Base-by-base conservation (phyloP, 2,797 vertebrate species). In the Peromyscus eremicus region DNA sequence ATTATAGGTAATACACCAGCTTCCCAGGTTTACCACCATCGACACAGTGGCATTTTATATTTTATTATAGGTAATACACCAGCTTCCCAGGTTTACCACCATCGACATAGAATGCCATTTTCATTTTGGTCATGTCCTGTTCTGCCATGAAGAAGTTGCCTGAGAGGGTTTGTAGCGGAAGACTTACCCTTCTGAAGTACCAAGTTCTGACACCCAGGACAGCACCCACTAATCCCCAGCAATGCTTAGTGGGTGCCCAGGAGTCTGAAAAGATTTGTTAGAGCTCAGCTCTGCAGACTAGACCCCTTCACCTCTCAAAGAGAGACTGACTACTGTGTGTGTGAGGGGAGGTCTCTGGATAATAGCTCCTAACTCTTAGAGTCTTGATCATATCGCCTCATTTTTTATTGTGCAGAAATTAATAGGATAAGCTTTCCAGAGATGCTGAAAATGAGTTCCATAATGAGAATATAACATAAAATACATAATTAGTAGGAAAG, bases 271-370 rank as follows among this genome's bases (percentile, higher is more conserved):
- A 60, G n/a, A 37, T 40, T 46, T 66, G 19, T 37, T 21, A 29
- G 79, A 85, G 46, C 37, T 70, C 34, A 49, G 37, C 34, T 25
- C 19, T 85, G 62, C 10, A 19, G n/a, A 73, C 46, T 81, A 23
- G 27, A 89, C 5, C 8, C 16, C 29, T 29, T 52, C 9, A 2
- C 23, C 52, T 77, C 80, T 16, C 1, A 14, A 68, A 8, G 49
- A 68, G 7, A 3, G 21, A 40, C 0, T 0, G 14, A 46, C 19
- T 62, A 32, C 23, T 23, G 5, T 13, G 10, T 55, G 4, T 21
- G 16, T 23, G 5, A 29, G 1, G 29, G 34, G 11, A 23, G 0
- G 29, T 70, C 46, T n/a, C 84, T 16, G 4, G 66, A 55, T 70
- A 70, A 86, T 37, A 70, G 21, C 46, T 70, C 84, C 46, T 52